Evolutionary conservation across 1,140 invertebrate genomes (phyloP), one percentile per base, ranked within the genome.

Genomic region (Orchesella cincta): DNA sequence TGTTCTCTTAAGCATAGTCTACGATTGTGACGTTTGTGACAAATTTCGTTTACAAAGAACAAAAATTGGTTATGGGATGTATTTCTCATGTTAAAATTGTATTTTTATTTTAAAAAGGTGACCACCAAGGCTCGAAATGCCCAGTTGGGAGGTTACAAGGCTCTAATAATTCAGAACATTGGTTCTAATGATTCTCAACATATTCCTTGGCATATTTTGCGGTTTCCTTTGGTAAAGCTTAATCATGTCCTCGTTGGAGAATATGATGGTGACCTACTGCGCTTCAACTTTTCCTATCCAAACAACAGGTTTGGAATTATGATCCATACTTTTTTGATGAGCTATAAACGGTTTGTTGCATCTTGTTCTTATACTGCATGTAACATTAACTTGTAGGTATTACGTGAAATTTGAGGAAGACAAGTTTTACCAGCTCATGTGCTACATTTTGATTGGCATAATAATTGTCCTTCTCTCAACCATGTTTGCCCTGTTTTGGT

Each of bases 351-450:
- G n/a, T n/a, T n/a, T n/a, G n/a, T n/a, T n/a, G n/a, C n/a, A n/a
- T n/a, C n/a, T n/a, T n/a, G n/a, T n/a, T n/a, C n/a, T n/a, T n/a
- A n/a, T n/a, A 18, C 39, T 46, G 39, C 8, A 14, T 23, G 52
- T 3, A 14, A 57, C 23, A 3, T 57, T 12, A 14, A n/a, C 31
- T 12, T 67, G 1, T 23, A 76, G 76, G 46, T 76, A 35, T 57
- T 76, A 76, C 70, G 71, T 76, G 29, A 46, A 52, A 39, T 76
- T 76, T 33, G 76, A 76, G 26, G 76, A 76, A 57, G 76, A 76
- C 29, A 46, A 73, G 12, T 76, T 76, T 29, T 76, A 76, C 23
- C 76, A 76, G 33, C 71, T 72, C 12, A 35, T 76, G 34, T 76
- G 76, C 23, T 76, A 76, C 34, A 34, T 52, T 57, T 31, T 76